phyloP scores from a whole-genome alignment of 2,888 invertebrate genomes.

The Coenonympha arcania region DNA sequence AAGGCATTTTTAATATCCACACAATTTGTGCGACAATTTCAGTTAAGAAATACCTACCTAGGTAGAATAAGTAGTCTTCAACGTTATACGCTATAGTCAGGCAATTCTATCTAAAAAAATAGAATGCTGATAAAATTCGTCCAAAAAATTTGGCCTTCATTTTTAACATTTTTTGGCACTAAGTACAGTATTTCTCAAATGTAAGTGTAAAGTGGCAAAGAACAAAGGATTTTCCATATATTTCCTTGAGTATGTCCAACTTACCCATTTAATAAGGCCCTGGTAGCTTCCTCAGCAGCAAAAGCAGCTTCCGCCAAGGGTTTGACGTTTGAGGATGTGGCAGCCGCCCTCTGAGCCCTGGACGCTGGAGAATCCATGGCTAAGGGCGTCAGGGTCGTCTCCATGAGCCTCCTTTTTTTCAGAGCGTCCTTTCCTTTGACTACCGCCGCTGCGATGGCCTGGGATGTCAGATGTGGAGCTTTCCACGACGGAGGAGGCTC shows the following conservation, averaged over 20 bases:
- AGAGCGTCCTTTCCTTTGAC: slow-evolving; percentile 74
- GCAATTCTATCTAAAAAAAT: too few species aligned
- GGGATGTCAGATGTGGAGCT: slow-evolving; percentile 43
- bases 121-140: too few species aligned
- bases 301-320: slow-evolving; percentile 78
- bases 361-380: slow-evolving; percentile 76
- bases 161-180: too few species aligned
- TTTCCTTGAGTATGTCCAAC: slow-evolving; percentile 20
- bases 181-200: too few species aligned
- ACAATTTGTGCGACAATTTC: too few species aligned
- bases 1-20: too few species aligned
- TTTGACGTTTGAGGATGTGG: slow-evolving; percentile 75
- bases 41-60: too few species aligned
- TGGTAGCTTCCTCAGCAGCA: slow-evolving; percentile 80
- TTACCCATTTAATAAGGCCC: slow-evolving; percentile 69
- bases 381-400: slow-evolving; percentile 63
- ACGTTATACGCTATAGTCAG: too few species aligned
- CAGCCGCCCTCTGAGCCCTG: slow-evolving; percentile 80
- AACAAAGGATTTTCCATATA: not conserved
- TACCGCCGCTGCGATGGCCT: slow-evolving; percentile 67
- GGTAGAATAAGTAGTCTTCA: too few species aligned
- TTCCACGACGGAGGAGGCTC: slow-evolving; percentile 33
- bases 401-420: slow-evolving; percentile 69
- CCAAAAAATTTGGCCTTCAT: too few species aligned
- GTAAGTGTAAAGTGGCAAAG: too few species aligned